Base-by-base conservation (phyloP, 2,888 invertebrate species). In the Xestia sexstrigata region DNA sequence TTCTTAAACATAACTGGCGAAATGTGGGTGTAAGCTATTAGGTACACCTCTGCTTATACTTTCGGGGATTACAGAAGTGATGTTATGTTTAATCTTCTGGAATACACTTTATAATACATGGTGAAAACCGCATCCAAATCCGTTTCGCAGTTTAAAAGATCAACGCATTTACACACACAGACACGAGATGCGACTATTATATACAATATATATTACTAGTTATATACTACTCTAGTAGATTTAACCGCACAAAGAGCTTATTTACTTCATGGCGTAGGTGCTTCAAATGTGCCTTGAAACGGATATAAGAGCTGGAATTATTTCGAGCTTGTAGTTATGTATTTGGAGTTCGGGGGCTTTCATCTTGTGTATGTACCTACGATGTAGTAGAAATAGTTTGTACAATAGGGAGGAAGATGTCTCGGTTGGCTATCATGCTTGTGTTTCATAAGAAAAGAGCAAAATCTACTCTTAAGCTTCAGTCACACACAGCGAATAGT, bases 221-320 rank as follows among this genome's bases (percentile, higher is more conserved):
- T 60, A 74, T 85, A 52, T 67, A 9, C 45, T 26, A 60, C 42
- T 26, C 2, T 69, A 52, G 58, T 74, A 52, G 60, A 74, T 84
- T 68, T 77, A 78, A 58, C 83, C 45, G 49, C 62, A 81, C 70
- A 76, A 81, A 74, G 74, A 70, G 85, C 60, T 83, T 74, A 85
- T 85, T 60, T 81, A 73, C 72, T 73, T 73, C 39, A 39, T 42
- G 20, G 75, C 70, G 76, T 70, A 35, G 68, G 73, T 20, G 72
- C 45, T 66, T 70, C 23, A 68, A 67, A 68, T 71, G 63, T 60
- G 74, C 85, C 74, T 69, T 76, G 60, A 78, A 78, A 82, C 77
- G 45, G 82, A 69, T 74, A 63, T 70, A 30, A 39, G 20, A 66
- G 17, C 9, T 20, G 60, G 39, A 72, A 65, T 49, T 76, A 74